phyloP scores from a whole-genome alignment of 2,113 vertebrate species.

The Erythrocercus mccallii region DNA sequence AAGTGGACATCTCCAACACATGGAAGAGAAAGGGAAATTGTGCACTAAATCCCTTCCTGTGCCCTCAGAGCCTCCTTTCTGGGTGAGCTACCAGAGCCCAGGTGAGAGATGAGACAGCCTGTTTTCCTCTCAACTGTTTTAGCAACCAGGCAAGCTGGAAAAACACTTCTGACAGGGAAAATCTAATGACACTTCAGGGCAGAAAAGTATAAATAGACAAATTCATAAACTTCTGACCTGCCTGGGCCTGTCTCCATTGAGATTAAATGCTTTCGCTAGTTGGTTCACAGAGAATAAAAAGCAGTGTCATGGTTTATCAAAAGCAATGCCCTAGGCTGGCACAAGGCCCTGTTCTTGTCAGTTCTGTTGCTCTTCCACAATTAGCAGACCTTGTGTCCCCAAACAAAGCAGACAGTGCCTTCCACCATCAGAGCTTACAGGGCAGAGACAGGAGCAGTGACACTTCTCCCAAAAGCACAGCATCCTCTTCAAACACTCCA shows the following conservation, averaged over 20 bases:
- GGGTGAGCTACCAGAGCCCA: not conserved
- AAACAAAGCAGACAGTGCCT: not conserved
- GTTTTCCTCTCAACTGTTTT: not conserved
- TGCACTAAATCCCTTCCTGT: not conserved
- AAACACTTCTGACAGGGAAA: not conserved
- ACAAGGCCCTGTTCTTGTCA: not conserved
- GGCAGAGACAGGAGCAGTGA: not conserved
- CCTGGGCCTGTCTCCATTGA: not conserved
- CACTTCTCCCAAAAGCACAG: accelerated
- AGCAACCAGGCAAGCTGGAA: not conserved
- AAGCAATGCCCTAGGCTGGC: not conserved
- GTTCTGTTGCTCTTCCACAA: not conserved
- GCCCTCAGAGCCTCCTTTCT: not conserved
- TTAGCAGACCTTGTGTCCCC: not conserved
- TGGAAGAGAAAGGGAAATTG: not conserved
- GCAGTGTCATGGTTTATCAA: not conserved
- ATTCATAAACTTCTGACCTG: not conserved
- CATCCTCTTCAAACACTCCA: not conserved
- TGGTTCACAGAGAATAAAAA: not conserved
- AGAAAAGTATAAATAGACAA: not conserved
- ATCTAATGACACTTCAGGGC: not conserved
- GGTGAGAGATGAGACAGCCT: not conserved
- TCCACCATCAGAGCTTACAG: not conserved
- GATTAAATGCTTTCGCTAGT: not conserved
- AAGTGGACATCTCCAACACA: too few species aligned